A percentile compares a stretch with the other conserved stretches of the same genome.
These are phyloP conservation scores for Sitophilus oryzae DNA, from an alignment of 1,140 invertebrate genomes.

Conservation along the genomic window DNA sequence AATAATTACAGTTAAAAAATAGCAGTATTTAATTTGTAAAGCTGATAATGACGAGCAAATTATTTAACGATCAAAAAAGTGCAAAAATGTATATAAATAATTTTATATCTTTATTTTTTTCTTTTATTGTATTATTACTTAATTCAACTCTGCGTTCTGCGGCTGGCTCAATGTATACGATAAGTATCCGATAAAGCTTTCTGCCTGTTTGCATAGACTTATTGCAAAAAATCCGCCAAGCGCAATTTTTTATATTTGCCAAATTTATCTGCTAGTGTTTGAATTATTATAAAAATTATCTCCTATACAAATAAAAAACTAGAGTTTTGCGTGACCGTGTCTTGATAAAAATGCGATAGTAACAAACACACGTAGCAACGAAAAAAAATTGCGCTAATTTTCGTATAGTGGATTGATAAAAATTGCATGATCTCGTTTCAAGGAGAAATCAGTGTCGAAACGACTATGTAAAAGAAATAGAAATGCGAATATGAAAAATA, in stretches of 20 bases:
- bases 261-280: constrained; percentile 22
- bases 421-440: constrained; percentile 22
- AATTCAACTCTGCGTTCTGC: no score
- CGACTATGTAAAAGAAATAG: no score
- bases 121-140: no score
- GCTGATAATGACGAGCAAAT: no score
- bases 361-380: constrained; percentile 20
- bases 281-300: constrained; percentile 24
- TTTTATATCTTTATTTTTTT: no score
- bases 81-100: no score
- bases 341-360: constrained; percentile 23
- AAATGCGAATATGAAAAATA: no score
- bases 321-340: constrained; percentile 16
- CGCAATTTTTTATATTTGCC: constrained; percentile 14
- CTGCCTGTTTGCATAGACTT: constrained; percentile 13
- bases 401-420: constrained; percentile 15
- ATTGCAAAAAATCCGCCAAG: constrained; percentile 18
- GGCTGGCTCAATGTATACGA: no score
- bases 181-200: constrained; percentile 10
- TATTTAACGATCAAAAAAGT: no score
- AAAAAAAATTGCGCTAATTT: constrained; percentile 17
- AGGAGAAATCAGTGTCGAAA: constrained; percentile 13
- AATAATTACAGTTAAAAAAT: no score
- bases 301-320: constrained; percentile 22
- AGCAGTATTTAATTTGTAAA: no score